Evolutionary conservation across 2,888 invertebrate genomes (phyloP).

Genomic region (Troides oblongomaculatus): DNA sequence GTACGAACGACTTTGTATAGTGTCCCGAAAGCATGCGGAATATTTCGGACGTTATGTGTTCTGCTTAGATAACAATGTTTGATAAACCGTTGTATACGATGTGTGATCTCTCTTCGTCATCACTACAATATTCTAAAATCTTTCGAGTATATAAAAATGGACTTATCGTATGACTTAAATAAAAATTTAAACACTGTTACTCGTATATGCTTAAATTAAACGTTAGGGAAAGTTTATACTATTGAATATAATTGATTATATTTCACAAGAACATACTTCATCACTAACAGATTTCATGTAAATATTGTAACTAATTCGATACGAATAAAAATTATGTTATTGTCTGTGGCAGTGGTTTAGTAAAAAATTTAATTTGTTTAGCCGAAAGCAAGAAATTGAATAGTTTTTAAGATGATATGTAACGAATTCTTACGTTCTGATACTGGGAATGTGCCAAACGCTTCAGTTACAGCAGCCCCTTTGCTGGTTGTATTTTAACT

Average conservation of each 20-base stretch:
- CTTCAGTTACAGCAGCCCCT: conserved; percentile 61
- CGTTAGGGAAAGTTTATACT: conserved; percentile 75
- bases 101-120: conserved; percentile 71
- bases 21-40: conserved; percentile 35
- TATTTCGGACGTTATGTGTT: conserved; percentile 49
- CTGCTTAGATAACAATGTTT: conserved; percentile 69
- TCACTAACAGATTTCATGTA: conserved; percentile 48
- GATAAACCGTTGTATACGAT: conserved; percentile 79
- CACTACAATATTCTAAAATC: conserved; percentile 56
- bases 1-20: conserved; percentile 40
- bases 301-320: conserved; percentile 60
- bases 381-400: conserved; percentile 50
- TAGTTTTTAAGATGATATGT: conserved; percentile 55
- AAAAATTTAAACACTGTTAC: conserved; percentile 77
- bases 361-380: conserved; percentile 42
- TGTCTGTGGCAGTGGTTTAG: conserved; percentile 39
- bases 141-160: conserved; percentile 66
- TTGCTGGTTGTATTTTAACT: conserved; percentile 63
- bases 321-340: conserved; percentile 48
- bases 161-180: conserved; percentile 65
- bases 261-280: conserved; percentile 53
- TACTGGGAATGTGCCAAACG: conserved; percentile 77
- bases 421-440: conserved; percentile 54
- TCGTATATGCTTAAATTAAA: conserved; percentile 74
- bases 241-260: conserved; percentile 68